These are phyloP conservation scores for Drosophila stalkeri DNA, from an alignment of 2,888 invertebrate genomes.

Conservation along the genomic window DNA sequence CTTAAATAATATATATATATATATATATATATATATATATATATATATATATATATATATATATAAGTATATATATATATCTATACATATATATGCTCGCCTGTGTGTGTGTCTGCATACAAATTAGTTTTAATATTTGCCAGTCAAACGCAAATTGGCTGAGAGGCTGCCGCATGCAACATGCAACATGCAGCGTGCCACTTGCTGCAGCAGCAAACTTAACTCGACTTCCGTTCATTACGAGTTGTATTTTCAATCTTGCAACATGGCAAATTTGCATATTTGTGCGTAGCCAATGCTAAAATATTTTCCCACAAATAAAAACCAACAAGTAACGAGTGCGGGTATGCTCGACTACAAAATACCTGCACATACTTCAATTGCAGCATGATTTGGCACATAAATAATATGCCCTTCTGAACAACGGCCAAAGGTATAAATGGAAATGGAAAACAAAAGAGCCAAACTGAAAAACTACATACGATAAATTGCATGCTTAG, in stretches of 20 bases:
- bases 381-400: neutral
- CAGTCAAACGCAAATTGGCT: slow-evolving; percentile 28
- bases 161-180: slow-evolving; percentile 18
- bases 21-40: neutral
- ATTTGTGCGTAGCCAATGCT: slow-evolving; percentile 50
- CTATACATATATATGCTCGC: neutral
- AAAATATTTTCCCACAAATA: slow-evolving; percentile 56
- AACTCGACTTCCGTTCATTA: slow-evolving; percentile 45
- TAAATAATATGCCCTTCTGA: neutral
- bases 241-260: slow-evolving; percentile 26
- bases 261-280: slow-evolving; percentile 23
- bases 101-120: slow-evolving; percentile 21
- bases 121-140: slow-evolving; percentile 59
- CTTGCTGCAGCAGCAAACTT: slow-evolving; percentile 31
- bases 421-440: neutral
- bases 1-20: no score
- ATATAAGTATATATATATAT: neutral
- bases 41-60: slow-evolving; percentile 6
- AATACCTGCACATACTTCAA: neutral
- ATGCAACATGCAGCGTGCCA: slow-evolving; percentile 5
- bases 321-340: slow-evolving; percentile 10
- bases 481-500: slow-evolving; percentile 59
- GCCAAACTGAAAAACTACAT: slow-evolving; percentile 36
- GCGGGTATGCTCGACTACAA: neutral
- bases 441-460: slow-evolving; percentile 16